Base-by-base conservation (phyloP, 2,113 vertebrate genomes). In the Puntigrus tetrazona region DNA sequence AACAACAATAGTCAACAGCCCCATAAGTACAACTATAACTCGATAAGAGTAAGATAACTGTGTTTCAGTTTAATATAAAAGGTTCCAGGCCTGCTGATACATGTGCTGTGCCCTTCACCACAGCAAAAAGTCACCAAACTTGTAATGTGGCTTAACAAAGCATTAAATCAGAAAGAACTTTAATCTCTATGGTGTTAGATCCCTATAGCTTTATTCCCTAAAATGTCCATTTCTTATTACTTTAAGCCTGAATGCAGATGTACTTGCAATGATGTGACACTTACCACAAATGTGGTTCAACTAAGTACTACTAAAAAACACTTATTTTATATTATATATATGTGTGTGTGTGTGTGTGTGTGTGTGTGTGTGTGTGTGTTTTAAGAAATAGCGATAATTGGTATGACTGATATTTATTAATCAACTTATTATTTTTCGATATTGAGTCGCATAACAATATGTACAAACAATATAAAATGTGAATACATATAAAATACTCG, bases 101-200 rank as follows among this genome's bases (percentile, higher is more conserved):
- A 82, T 82, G 87, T 69, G 43, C 67, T 70, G 82, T 78, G 65
- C 85, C 78, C 38, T 74, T 18, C 29, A 83, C 45, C 82, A 86
- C 78, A 57, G 41, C 43, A 27, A 52, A 27, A 52, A 82, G 87
- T 82, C 87, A 85, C 79, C 79, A 77, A 86, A 88, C 82, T 69
- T 2, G 79, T 82, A 87, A 55, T 50, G 61, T 75, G 25, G 63
- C 80, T 59, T 31, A 59, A 52, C 31, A 77, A 18, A 61, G 14
- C 29, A 61, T 16, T 69, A 25, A 27, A 77, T 47, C 16, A 50
- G 45, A 52, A 52, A 43, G 9, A 70, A 69, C 57, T 27, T 36
- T 34, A 69, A 52, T 29, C 10, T 27, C 25, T 38, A 57, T 78
- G 11, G 52, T 78, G 31, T 59, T 38, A 61, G 77, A 43, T 61